Conservation (phyloP, 2,113 vertebrate species). For the Sialia sialis region DNA sequence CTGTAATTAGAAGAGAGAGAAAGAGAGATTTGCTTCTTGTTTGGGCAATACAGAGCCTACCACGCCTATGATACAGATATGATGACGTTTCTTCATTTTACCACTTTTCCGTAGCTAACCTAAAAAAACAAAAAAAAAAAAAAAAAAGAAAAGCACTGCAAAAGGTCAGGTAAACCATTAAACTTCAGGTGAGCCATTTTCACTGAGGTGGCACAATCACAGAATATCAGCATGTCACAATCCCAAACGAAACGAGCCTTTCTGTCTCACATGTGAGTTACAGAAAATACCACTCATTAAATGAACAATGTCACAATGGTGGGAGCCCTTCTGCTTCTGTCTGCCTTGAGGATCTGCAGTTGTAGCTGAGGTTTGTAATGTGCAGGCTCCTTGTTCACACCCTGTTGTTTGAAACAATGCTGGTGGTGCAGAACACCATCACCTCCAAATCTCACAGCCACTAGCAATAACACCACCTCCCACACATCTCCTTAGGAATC, state of each 20-base stretch:
- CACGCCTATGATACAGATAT: background rate
- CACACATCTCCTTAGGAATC: background rate
- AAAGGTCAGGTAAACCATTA: background rate
- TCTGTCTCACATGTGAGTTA: background rate
- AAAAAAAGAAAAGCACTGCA: background rate
- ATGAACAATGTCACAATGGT: accelerated
- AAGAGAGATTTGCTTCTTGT: background rate
- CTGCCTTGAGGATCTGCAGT: background rate
- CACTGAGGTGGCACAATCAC: background rate
- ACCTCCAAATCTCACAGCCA: background rate
- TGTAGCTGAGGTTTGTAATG: background rate
- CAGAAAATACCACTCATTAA: background rate
- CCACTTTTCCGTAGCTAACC: background rate
- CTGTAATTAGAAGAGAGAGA: background rate
- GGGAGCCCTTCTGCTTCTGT: background rate
- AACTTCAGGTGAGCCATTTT: background rate
- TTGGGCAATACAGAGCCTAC: background rate
- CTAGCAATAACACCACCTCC: background rate
- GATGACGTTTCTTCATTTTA: background rate
- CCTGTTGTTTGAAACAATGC: background rate
- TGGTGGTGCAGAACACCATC: background rate
- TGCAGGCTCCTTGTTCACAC: background rate
- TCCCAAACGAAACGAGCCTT: background rate
- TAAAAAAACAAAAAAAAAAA: background rate
- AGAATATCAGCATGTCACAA: background rate